Conservation (phyloP, 2,113 vertebrate genomes). For the Tetraodon nigroviridis region DNA sequence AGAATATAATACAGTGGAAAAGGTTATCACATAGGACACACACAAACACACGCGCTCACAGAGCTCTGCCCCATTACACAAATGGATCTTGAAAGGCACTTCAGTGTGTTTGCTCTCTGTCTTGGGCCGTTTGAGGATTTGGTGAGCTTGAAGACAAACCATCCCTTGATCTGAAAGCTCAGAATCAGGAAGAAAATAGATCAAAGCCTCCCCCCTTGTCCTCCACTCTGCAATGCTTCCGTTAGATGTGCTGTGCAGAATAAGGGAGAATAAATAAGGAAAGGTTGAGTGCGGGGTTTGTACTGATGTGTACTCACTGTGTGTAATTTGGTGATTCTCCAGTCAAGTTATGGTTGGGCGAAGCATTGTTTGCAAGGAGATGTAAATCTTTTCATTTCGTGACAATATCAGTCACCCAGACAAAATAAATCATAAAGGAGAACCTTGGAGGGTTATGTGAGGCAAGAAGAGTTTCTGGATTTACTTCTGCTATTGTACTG, state of each 20-base stretch:
- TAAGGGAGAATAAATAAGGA: conserved; percentile 35
- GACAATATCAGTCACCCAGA: too few relatives aligned
- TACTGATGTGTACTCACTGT: conserved; percentile 28
- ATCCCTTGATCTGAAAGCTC: conserved; percentile 67
- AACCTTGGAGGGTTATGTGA: too few relatives aligned
- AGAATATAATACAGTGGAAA: too few relatives aligned
- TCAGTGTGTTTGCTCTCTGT: conserved; percentile 60
- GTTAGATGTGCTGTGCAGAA: conserved; percentile 37
- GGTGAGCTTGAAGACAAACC: conserved; percentile 65
- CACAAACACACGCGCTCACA: neutral
- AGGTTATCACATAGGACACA: conserved; percentile 2
- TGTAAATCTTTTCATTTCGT: conserved; percentile 17
- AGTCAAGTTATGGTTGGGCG: conserved; percentile 25
- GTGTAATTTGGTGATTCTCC: conserved; percentile 45
- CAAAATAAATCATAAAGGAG: too few relatives aligned
- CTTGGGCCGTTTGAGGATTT: conserved; percentile 55
- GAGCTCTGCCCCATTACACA: conserved; percentile 50
- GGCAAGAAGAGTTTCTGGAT: too few relatives aligned
- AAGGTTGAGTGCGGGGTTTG: conserved; percentile 47
- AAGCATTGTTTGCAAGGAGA: conserved; percentile 20
- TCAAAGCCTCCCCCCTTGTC: conserved; percentile 49
- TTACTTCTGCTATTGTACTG: too few relatives aligned
- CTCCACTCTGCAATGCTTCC: conserved; percentile 41
- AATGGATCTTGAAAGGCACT: conserved; percentile 62
- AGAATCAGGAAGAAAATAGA: conserved; percentile 55